Base-by-base conservation (phyloP, 2,888 invertebrate species). In the Ophraella communa region DNA sequence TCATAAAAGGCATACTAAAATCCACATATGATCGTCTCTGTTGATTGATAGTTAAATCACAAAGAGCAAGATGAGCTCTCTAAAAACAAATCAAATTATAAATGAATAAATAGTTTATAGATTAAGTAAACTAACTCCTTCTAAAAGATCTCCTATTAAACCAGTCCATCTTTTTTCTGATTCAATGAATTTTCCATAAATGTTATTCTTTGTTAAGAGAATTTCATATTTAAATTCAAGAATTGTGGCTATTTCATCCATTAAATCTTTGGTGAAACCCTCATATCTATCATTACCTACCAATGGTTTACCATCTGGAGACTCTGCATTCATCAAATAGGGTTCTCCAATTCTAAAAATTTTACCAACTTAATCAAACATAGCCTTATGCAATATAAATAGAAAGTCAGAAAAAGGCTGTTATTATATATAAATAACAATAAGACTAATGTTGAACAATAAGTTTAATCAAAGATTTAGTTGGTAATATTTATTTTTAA, bases 1-100 rank as follows among this genome's bases (percentile, higher is more conserved):
- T 95, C 95, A 99, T 97, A 82, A 98, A 99, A 0, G 98, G 98
- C 83, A 95, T 94, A 3, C 96, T 95, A 80, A 97, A 97, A 81
- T 96, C 96, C n/a, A 95, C 94, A 21, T 88, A 89, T 69, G 90
- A 88, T 73, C 95, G 89, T 59, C 98, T 86, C 60, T 92, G 89
- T 79, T 93, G 95, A 5, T 95, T 99, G 66, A 98, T 96, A 0
- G 98, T 98, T 71, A 99, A 84, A 78, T 98, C 97, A 74, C 96
- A 98, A 65, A 98, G 92, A 0, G 95, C 98, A 72, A 99, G 87
- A 80, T 98, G 95, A 8, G 96, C 96, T 86, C 91, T 91, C 96
- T 96, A 83, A 42, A 86, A 84, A n/a, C n/a, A n/a, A n/a, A n/a
- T n/a, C n/a, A n/a, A n/a, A n/a, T n/a, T n/a, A n/a, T n/a, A n/a